Conservation (phyloP, 2,888 invertebrate genomes). For the Archips xylosteana region DNA sequence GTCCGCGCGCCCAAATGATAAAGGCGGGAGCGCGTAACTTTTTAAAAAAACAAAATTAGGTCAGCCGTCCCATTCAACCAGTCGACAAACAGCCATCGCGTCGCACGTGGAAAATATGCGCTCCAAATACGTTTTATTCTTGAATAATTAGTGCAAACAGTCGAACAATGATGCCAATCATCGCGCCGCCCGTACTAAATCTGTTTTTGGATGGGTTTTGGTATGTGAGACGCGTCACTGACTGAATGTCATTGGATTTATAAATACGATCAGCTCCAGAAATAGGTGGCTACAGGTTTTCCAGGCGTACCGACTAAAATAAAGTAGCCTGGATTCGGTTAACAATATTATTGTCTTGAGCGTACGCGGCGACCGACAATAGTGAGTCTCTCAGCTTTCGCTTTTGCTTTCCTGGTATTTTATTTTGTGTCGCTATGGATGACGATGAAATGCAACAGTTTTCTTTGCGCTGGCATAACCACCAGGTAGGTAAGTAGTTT, state of each 20-base stretch:
- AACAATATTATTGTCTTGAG: constrained; percentile 84
- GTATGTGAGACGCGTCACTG: constrained; percentile 83
- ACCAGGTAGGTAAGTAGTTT: constrained; percentile 87
- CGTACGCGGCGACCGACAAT: constrained; percentile 60
- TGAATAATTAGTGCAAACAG: constrained; percentile 68
- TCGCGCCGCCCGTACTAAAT: constrained; percentile 77
- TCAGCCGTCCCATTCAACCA: constrained; percentile 60
- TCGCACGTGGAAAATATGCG: constrained; percentile 37
- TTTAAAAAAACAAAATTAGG: constrained; percentile 57
- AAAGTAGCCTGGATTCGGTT: constrained; percentile 85
- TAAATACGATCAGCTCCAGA: constrained; percentile 86
- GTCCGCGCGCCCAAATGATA: constrained; percentile 42
- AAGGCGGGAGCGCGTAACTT: constrained; percentile 53
- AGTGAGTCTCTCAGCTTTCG: constrained; percentile 68
- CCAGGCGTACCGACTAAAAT: constrained; percentile 86
- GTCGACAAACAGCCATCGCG: constrained; percentile 49
- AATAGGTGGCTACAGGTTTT: constrained; percentile 86
- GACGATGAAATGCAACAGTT: constrained; percentile 90
- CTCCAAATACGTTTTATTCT: constrained; percentile 44
- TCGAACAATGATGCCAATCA: constrained; percentile 81
- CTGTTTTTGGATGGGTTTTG: constrained; percentile 85
- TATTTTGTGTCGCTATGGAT: constrained; percentile 72
- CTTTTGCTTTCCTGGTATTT: constrained; percentile 63
- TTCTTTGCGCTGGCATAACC: constrained; percentile 94
- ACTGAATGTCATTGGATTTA: constrained; percentile 85